Evolutionary conservation across 2,113 vertebrate genomes (phyloP).

Genomic region (Channa argus): DNA sequence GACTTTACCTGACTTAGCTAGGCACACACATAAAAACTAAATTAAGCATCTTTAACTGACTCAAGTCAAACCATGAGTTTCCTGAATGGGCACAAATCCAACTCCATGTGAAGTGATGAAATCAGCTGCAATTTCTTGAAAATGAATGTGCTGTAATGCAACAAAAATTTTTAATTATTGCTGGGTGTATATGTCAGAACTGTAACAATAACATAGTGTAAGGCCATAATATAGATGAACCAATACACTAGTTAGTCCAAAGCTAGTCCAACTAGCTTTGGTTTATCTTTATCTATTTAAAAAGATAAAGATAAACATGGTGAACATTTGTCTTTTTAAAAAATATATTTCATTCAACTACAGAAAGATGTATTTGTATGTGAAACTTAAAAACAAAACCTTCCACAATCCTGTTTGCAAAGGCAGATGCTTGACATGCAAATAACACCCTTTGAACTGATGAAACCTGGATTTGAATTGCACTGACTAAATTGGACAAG

Average conservation of each 20-base stretch:
- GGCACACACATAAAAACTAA: conserved; percentile 10
- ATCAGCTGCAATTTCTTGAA: conserved; percentile 22
- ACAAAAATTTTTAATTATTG: neutral
- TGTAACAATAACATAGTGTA: neutral
- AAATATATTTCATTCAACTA: too few relatives aligned
- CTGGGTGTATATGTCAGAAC: neutral
- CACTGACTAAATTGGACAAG: neutral
- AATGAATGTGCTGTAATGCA: conserved; percentile 12
- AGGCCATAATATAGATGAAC: neutral
- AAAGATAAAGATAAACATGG: too few relatives aligned
- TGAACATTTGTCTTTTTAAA: too few relatives aligned
- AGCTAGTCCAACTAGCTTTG: too few relatives aligned
- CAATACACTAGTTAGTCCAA: neutral
- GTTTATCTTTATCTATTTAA: too few relatives aligned
- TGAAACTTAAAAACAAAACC: neutral
- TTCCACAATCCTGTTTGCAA: neutral
- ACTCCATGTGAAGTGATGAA: conserved; percentile 31
- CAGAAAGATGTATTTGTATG: neutral
- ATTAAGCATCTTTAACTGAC: neutral
- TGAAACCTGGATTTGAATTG: too few relatives aligned
- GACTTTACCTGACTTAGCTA: conserved; percentile 12
- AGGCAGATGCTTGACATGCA: too few relatives aligned
- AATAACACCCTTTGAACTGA: neutral
- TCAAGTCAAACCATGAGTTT: neutral
- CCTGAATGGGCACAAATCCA: conserved; percentile 6